Evolutionary conservation across 2,113 vertebrate genomes (phyloP), one percentile per base, ranked within the genome.

Genomic region (Mesoclemmys tuberculata): DNA sequence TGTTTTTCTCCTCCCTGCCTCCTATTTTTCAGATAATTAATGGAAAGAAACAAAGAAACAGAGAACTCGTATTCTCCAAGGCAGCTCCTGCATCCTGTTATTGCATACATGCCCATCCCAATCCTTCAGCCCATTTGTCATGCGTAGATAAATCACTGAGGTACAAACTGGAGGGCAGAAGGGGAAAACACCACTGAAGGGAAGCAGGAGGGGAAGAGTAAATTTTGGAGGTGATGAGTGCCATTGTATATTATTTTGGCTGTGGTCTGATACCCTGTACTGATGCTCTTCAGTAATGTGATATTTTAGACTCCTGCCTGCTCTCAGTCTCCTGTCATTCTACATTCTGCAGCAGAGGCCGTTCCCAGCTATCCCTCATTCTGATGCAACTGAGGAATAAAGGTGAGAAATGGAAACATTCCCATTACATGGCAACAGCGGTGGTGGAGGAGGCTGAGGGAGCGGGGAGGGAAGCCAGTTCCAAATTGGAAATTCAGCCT

Each of bases 141-240:
- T 35, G 35, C 5, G 3, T 82, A 85, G 88, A 55, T 12, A 2
- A 5, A 85, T 55, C 6, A 9, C 10, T 12, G 75, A 44, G 38
- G n/a, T 41, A 75, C 44, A 44, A 44, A 75, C 38, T 75, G 71
- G 12, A 44, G 71, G 4, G 10, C 8, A 85, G 81, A 95, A 16
- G 31, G 61, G 71, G 3, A 1, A 12, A 55, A 16, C 1, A 52
- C 26, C 13, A 79, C 0, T 0, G 41, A 38, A 18, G 56, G 8
- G 27, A 90, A 21, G 7, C 2, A 94, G 58, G 29, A 84, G 75
- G 8, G 24, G 54, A n/a, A 84, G 18, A 2, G 0, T 87, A 83
- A 54, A 18, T 44, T 51, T 4, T 26, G 71, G 9, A 82, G 8
- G 8, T 48, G 41, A 38, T n/a, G 6, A 1, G 1, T 58, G 85